phyloP scores from a whole-genome alignment of 2,888 invertebrate species.

The Plebejus melissa region DNA sequence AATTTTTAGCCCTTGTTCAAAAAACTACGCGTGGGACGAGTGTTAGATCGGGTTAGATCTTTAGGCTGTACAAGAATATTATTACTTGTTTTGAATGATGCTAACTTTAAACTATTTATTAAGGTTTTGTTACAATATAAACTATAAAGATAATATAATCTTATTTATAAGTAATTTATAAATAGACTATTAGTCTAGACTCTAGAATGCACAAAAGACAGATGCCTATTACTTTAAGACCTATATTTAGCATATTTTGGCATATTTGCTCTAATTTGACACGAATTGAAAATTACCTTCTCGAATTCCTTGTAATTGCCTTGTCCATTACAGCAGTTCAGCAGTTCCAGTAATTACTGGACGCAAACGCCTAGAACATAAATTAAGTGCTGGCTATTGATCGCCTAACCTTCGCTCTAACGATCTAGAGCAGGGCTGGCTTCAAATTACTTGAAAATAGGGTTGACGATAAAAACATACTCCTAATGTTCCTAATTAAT shows the following conservation, averaged over 20 bases:
- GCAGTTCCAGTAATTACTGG: conserved; percentile 7
- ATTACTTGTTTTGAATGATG: too few relatives aligned
- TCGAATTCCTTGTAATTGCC: background rate
- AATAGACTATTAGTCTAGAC: too few relatives aligned
- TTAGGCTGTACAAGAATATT: too few relatives aligned
- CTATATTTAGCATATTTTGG: background rate
- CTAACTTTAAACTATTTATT: too few relatives aligned
- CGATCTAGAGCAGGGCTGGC: background rate
- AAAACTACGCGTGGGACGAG: too few relatives aligned
- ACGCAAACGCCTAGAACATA: conserved; percentile 8
- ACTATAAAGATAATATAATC: too few relatives aligned
- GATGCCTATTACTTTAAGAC: too few relatives aligned
- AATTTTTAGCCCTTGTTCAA: too few relatives aligned
- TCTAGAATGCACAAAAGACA: too few relatives aligned
- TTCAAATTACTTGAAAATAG: background rate
- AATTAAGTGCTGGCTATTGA: conserved; percentile 16
- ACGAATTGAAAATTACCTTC: background rate
- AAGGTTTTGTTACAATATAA: too few relatives aligned
- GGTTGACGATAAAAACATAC: background rate
- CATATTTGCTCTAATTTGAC: background rate
- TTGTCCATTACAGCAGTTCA: conserved; percentile 1
- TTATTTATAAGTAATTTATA: too few relatives aligned
- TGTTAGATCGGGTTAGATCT: too few relatives aligned
- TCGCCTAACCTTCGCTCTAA: conserved; percentile 10
- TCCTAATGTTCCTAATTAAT: background rate